These are phyloP conservation scores for Vanacampus margaritifer DNA, from an alignment of 2,113 vertebrate species.

Conservation along the genomic window DNA sequence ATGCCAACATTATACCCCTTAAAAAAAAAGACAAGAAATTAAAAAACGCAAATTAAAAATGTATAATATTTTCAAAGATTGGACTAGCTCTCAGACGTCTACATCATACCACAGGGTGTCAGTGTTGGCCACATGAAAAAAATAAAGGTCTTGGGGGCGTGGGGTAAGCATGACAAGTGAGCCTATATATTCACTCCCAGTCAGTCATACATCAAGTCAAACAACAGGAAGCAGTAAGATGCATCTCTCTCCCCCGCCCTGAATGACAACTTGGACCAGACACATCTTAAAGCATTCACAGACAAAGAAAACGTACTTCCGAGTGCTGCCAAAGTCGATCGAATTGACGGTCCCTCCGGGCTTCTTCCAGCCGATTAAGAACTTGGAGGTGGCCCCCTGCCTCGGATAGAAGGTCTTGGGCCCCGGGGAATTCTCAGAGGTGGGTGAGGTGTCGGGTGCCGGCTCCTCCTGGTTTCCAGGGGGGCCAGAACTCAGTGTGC, in stretches of 20 bases:
- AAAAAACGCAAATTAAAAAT: too few species aligned
- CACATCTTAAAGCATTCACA: conserved; percentile 11
- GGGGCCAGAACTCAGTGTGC: conserved; percentile 81
- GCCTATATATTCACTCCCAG: background rate
- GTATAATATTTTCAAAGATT: background rate
- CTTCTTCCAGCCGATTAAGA: conserved; percentile 98
- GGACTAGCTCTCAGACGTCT: background rate
- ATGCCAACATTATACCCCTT: too few species aligned
- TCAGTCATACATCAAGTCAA: background rate
- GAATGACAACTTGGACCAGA: conserved; percentile 5
- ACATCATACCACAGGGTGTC: background rate
- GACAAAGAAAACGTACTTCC: conserved; percentile 84
- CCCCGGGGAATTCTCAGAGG: conserved; percentile 81
- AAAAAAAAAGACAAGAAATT: too few species aligned
- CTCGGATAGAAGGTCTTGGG: conserved; percentile 96
- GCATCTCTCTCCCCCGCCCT: conserved; percentile 6
- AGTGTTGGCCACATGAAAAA: background rate
- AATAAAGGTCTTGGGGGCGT: background rate
- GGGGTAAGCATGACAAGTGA: background rate
- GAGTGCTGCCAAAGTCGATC: conserved; percentile 94
- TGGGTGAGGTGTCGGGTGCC: conserved; percentile 72
- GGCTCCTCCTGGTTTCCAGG: conserved; percentile 83
- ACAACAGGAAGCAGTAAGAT: background rate
- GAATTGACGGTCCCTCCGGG: conserved; percentile 97
- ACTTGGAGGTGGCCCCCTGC: conserved; percentile 97